Base-by-base conservation (phyloP, 2,888 invertebrate genomes). In the Tuta absoluta region DNA sequence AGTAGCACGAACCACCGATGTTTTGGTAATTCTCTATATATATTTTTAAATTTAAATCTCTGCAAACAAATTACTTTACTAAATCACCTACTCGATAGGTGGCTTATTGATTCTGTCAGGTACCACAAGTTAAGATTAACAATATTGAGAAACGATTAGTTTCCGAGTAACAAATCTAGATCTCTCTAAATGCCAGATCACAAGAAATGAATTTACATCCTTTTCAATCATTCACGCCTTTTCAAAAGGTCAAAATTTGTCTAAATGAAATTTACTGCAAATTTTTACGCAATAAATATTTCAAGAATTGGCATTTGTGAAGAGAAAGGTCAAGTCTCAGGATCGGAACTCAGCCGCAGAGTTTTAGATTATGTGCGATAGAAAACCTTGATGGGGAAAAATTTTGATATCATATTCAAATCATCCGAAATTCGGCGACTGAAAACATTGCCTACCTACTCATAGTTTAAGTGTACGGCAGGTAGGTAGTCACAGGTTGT, bases 1-100 rank as follows among this genome's bases (percentile, higher is more conserved):
- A 87, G 90, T 90, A 88, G 89, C 81, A 23, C 5, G 12, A 23
- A 14, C 11, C 23, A 48, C 19, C 21, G 45, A 45, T 17, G 45
- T n/a, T 23, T 23, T 12, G 51, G 51, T 51, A 21, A 1, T 11
- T 51, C 5, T 4, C 3, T 11, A 51, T 23, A 12, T 51, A 62
- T 70, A 68, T 14, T 41, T 41, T 41, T 41, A 41, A 14, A n/a
- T n/a, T n/a, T n/a, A 17, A 41, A 14, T 41, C 14, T 33, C 33
- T 33, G 33, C 33, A 33, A 33, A 33, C 8, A 33, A 33, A 33
- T 33, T 33, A 33, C 7, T 45, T 45, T 17, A 17, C 17, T n/a
- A 4, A 45, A 17, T 45, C 45, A 41, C 41, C 14, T 3, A 7
- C 3, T 45, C 8, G 17, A 33, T 33, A 33, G 4, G 11, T 45